These are phyloP conservation scores for Gopherus flavomarginatus DNA, from an alignment of 2,113 vertebrate species.

Conservation along the genomic window DNA sequence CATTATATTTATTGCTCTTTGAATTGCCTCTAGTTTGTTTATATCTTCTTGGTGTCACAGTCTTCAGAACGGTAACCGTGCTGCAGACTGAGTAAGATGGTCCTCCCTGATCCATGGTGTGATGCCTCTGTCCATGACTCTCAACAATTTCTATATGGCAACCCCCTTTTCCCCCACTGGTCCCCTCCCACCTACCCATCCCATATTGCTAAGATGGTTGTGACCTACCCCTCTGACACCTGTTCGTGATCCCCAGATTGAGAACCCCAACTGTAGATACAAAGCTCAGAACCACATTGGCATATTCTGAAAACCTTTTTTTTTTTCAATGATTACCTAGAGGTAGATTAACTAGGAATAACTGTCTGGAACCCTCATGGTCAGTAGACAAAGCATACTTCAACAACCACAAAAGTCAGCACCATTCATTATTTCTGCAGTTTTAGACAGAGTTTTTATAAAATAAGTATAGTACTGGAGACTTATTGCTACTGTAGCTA, in stretches of 20 bases:
- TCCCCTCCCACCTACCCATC: background rate
- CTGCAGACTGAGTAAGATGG: fast-evolving
- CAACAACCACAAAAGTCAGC: background rate
- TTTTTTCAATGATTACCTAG: background rate
- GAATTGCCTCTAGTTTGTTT: background rate
- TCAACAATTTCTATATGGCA: fast-evolving
- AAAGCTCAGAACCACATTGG: background rate
- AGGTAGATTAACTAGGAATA: background rate
- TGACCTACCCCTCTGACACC: background rate
- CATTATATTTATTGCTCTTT: background rate
- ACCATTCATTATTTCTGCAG: constrained; percentile 59
- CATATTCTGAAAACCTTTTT: background rate
- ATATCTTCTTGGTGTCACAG: background rate
- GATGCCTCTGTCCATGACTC: background rate
- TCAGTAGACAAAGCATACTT: constrained; percentile 56
- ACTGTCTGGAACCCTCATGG: constrained; percentile 6
- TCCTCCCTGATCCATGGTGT: background rate
- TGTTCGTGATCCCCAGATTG: background rate
- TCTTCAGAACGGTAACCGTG: background rate
- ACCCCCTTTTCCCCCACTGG: background rate
- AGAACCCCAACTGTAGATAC: background rate
- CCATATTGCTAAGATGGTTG: background rate
- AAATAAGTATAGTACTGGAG: constrained; percentile 54
- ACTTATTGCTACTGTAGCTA: constrained; percentile 2
- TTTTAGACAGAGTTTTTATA: constrained; percentile 40